Conservation (phyloP, 2,888 invertebrate species). For the Lottia scabra region DNA sequence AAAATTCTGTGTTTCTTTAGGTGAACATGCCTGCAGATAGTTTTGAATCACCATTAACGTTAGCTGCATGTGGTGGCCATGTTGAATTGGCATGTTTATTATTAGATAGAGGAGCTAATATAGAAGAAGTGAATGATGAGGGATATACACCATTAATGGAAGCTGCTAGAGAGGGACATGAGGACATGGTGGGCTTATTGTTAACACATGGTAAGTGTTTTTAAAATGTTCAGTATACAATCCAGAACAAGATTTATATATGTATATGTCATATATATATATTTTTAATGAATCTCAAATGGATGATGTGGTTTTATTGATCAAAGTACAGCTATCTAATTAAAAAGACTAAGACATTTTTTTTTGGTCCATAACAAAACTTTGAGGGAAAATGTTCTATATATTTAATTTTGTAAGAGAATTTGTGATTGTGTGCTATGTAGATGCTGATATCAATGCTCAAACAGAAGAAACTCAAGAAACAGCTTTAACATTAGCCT, state of each 20-base stretch:
- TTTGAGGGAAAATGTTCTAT: too few relatives aligned
- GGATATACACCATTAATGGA: conserved; percentile 99
- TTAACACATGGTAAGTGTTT: conserved; percentile 80
- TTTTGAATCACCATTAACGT: conserved; percentile 97
- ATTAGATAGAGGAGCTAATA: conserved; percentile 96
- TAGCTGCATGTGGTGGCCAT: conserved; percentile 99
- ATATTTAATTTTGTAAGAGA: not conserved
- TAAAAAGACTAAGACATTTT: too few relatives aligned
- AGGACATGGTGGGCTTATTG: conserved; percentile 96
- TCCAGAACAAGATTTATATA: too few relatives aligned
- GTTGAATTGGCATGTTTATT: conserved; percentile 95
- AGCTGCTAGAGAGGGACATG: conserved; percentile 97
- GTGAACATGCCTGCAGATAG: conserved; percentile 99
- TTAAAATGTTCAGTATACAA: too few relatives aligned
- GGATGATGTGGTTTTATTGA: too few relatives aligned
- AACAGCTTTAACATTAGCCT: conserved; percentile 96
- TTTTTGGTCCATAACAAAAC: too few relatives aligned
- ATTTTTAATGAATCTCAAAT: too few relatives aligned
- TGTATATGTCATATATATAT: too few relatives aligned
- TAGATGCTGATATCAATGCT: conserved; percentile 93
- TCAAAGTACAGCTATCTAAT: too few relatives aligned
- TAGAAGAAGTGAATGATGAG: conserved; percentile 99
- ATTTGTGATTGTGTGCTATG: not conserved
- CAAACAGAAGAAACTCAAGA: conserved; percentile 98
- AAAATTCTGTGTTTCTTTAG: conserved; percentile 45